Percentiles rank a stretch among this genome's conserved stretches.
These are phyloP conservation scores for Hylaea fasciaria DNA, from an alignment of 2,888 invertebrate species.

Conservation along the genomic window DNA sequence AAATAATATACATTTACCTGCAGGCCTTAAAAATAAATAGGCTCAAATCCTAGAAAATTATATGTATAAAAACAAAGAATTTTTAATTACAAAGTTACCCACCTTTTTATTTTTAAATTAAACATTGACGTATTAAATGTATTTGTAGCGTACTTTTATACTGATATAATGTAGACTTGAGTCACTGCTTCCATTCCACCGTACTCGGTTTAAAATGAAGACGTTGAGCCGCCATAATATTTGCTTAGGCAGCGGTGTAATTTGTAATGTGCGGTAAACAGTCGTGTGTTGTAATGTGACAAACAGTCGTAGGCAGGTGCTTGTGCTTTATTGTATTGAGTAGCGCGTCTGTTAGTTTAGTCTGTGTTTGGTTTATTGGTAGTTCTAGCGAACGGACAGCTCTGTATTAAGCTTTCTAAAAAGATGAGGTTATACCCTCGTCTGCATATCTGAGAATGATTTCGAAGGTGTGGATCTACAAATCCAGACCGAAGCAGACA, in stretches of 20 bases:
- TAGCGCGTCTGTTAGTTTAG: conserved; percentile 16
- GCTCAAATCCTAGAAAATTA: no score
- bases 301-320: conserved; percentile 24
- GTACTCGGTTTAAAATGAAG: conserved; percentile 71
- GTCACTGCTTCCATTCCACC: conserved; percentile 28
- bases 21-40: no score
- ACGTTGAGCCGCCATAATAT: conserved; percentile 49
- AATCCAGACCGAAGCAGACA: no score
- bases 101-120: no score
- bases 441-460: no score
- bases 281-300: conserved; percentile 5
- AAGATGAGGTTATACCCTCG: no score
- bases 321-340: conserved; percentile 28
- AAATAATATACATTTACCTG: no score
- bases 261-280: conserved; percentile 35
- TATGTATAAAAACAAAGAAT: no score
- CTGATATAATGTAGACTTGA: conserved; percentile 1
- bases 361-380: conserved; percentile 8
- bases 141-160: no score
- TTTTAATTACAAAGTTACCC: no score
- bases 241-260: conserved; percentile 51
- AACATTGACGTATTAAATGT: no score
- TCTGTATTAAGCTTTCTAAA: neutral
- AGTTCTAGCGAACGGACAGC: neutral
- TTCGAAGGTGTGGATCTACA: no score